Conservation (phyloP, 2,797 vertebrate species). For the Gymnopithys bicolor region DNA sequence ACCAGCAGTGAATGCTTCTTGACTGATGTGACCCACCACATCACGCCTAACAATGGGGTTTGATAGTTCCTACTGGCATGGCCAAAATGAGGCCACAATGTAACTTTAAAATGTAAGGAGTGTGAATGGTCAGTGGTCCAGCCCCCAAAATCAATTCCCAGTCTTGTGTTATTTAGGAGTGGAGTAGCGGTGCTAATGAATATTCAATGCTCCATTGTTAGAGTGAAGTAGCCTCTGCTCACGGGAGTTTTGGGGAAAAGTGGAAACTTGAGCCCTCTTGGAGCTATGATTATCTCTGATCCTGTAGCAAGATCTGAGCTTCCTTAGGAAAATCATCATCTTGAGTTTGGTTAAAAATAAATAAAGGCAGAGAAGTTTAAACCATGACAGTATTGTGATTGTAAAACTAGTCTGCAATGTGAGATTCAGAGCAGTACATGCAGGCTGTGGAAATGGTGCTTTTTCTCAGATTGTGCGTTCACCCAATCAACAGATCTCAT, state of each 20-base stretch:
- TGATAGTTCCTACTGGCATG: not conserved
- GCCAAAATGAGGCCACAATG: not conserved
- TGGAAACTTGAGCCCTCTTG: not conserved
- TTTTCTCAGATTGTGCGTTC: not conserved
- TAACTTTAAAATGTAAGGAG: not conserved
- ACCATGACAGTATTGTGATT: not conserved
- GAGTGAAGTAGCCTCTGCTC: not conserved
- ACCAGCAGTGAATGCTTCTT: not conserved
- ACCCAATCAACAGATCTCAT: fast-evolving
- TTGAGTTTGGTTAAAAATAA: not conserved
- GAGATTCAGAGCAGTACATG: not conserved
- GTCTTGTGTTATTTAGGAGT: not conserved
- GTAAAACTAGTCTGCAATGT: not conserved
- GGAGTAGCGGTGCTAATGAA: not conserved
- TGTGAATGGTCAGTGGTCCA: fast-evolving
- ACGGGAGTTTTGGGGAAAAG: not conserved
- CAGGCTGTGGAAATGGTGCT: not conserved
- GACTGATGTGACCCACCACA: not conserved
- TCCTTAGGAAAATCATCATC: not conserved
- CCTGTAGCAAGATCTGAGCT: not conserved
- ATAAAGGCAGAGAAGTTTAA: not conserved
- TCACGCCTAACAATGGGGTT: not conserved
- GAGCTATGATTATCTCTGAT: not conserved
- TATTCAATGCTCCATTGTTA: not conserved
- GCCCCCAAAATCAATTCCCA: not conserved